Evolutionary conservation across 2,888 invertebrate genomes (phyloP), one percentile per base, ranked within the genome.

Genomic region (Theodoxus fluviatilis): DNA sequence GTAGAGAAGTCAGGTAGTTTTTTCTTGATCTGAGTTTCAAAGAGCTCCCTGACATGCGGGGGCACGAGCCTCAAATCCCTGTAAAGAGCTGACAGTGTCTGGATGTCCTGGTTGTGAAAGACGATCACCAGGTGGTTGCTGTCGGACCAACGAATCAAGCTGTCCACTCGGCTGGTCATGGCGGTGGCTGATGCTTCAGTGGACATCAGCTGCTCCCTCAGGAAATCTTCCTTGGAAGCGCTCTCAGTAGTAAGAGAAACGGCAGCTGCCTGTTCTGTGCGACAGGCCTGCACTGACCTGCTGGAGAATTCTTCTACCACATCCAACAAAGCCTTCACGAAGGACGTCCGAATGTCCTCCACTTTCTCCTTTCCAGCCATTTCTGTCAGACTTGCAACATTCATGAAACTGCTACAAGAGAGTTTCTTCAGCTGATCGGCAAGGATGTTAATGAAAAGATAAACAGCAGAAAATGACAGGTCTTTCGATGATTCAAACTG

Each of bases 381-480:
- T 22, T 52, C 71, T 2, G 35, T 15, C 9, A 76, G 64, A 63
- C 63, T 73, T 67, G 65, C 35, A 57, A 64, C 70, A 38, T 71
- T 68, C 43, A 80, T 80, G 67, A 76, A 80, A 15, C 73, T 59
- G 70, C 79, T 81, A 15, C 73, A 65, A 4, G 78, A 75, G 59
- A 80, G 68, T 67, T 78, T 81, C 40, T 79, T 81, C n/a, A 81
- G 63, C 64, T 81, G 79, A 63, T 80, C 79, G n/a, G 79, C 75
- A 33, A 80, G 69, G n/a, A 80, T 76, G 68, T 75, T 73, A 1
- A 80, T 9, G 43, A 78, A 78, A 12, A 72, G 74, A 28, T 75
- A 70, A 1, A 79, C 67, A 28, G 75, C 52, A 35, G 74, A 69
- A 59, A 74, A 80, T 9, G 80, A 76, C 59, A 75, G 55, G 25